Evolutionary conservation across 2,888 invertebrate species (phyloP), one percentile per base, ranked within the genome.

Genomic region (Nomada fucata): DNA sequence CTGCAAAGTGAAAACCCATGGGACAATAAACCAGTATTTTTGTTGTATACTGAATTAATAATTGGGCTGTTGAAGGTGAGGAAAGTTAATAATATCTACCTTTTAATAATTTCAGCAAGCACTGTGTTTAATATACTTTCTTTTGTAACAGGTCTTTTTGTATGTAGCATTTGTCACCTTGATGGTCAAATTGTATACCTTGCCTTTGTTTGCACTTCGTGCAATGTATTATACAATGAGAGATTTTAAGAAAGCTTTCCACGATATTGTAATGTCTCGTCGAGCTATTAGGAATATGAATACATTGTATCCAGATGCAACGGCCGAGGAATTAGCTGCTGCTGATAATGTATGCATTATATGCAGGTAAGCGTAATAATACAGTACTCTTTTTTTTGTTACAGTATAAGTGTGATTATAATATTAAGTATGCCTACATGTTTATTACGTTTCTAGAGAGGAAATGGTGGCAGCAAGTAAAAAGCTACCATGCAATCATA

Each of bases 221-320:
- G 99, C 99, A 4, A 99, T 99, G 98, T 99, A 99, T 94, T 97
- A 99, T 92, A 98, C 99, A n/a, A 97, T 99, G 95, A 96, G 98
- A 94, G 97, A 98, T 91, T 99, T 99, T 94, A 99, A 99, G 94
- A 99, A 99, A 94, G 99, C 99, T 0, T 96, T 99, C 89, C 98
- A 97, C 90, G 99, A 99, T 94, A 99, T 99, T 44, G 97, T 99
- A 23, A 95, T 99, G 94, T 99, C 99, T 0, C 96, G 99, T 81
- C 96, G 99, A 89, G 99, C 99, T 0, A 99, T 99, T 86, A 96
- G 98, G 89, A 99, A 99, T 93, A 99, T 99, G 99, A 99, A 99
- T 94, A 99, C 98, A 0, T 94, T 98, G 90, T 99, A 99, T 94
- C 99, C 99, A 0, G 98, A 99, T 95, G 99, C 98, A 7, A 98